Conservation (phyloP, 2,797 vertebrate species). For the Rhadinocentrus ornatus region DNA sequence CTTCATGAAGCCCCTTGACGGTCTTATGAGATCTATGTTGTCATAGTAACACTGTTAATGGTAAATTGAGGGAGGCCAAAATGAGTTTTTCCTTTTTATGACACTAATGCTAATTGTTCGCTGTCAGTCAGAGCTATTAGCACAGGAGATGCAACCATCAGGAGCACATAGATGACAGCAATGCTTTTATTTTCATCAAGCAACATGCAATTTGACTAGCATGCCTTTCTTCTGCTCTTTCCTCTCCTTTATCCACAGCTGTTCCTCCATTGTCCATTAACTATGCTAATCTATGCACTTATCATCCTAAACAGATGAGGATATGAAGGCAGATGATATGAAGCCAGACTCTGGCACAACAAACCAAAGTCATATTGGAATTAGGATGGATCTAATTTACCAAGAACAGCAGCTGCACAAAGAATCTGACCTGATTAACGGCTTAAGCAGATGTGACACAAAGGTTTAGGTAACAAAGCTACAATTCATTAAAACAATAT, state of each 20-base stretch:
- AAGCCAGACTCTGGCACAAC: slow-evolving; percentile 15
- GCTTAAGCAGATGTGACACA: slow-evolving; percentile 5
- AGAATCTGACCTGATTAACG: slow-evolving; percentile 36
- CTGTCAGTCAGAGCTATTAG: slow-evolving; percentile 13
- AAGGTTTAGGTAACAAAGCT: neutral
- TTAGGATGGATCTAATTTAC: slow-evolving; percentile 44
- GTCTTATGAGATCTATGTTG: neutral
- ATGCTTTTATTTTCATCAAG: slow-evolving; percentile 19
- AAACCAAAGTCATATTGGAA: slow-evolving; percentile 31
- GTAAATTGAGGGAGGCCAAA: neutral
- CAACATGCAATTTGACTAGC: slow-evolving; percentile 18
- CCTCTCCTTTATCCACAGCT: slow-evolving; percentile 28
- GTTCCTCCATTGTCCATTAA: slow-evolving; percentile 19
- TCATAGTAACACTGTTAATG: slow-evolving; percentile 4
- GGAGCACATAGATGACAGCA: neutral
- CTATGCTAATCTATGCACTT: slow-evolving; percentile 38
- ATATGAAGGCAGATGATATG: slow-evolving; percentile 2
- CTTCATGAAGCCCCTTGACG: neutral
- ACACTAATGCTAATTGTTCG: slow-evolving; percentile 12
- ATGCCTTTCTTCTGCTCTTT: slow-evolving; percentile 1
- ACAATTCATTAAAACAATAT: slow-evolving; percentile 4
- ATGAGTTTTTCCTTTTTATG: neutral
- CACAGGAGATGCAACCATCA: neutral
- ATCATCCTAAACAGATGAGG: slow-evolving; percentile 26
- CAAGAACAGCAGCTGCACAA: slow-evolving; percentile 40